These are phyloP conservation scores for Drosophila suboccidentalis DNA, from an alignment of 2,888 invertebrate genomes.

Conservation along the genomic window DNA sequence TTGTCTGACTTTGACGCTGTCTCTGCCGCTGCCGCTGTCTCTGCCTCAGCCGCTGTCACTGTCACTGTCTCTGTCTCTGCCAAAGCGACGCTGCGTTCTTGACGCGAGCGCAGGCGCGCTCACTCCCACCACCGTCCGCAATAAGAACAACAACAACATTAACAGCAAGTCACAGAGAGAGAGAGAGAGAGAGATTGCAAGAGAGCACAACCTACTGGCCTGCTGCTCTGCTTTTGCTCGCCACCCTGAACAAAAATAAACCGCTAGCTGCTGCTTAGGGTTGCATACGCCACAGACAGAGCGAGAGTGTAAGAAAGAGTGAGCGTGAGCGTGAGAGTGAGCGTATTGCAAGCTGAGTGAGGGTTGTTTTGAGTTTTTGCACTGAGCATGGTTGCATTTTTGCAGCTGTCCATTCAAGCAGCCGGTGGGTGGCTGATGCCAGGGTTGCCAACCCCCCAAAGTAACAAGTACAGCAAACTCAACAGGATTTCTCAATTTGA, in stretches of 20 bases:
- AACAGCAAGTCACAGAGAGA: conserved; percentile 18
- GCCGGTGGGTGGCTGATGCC: conserved; percentile 31
- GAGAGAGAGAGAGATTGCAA: conserved; percentile 1
- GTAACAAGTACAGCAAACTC: conserved; percentile 15
- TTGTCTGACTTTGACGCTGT: conserved; percentile 37
- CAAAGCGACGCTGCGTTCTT: conserved; percentile 48
- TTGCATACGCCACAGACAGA: conserved; percentile 22
- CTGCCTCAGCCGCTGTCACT: conserved; percentile 30
- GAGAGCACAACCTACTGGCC: conserved; percentile 39
- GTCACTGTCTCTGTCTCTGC: conserved; percentile 4
- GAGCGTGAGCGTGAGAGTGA: neutral
- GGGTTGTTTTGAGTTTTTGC: conserved; percentile 16
- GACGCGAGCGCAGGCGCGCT: conserved; percentile 48
- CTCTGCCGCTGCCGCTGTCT: conserved; percentile 31
- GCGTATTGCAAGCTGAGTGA: neutral
- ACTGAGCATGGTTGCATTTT: conserved; percentile 55
- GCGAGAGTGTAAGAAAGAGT: neutral
- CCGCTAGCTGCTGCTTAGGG: conserved; percentile 38
- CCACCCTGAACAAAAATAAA: conserved; percentile 40
- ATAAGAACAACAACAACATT: conserved; percentile 2
- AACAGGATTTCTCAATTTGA: neutral
- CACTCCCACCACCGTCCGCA: conserved; percentile 45
- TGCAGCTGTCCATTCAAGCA: conserved; percentile 56
- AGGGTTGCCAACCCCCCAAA: conserved; percentile 41
- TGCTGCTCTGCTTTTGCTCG: conserved; percentile 28